Evolutionary conservation across 2,888 invertebrate genomes (phyloP).

Genomic region (Norana najaformis): DNA sequence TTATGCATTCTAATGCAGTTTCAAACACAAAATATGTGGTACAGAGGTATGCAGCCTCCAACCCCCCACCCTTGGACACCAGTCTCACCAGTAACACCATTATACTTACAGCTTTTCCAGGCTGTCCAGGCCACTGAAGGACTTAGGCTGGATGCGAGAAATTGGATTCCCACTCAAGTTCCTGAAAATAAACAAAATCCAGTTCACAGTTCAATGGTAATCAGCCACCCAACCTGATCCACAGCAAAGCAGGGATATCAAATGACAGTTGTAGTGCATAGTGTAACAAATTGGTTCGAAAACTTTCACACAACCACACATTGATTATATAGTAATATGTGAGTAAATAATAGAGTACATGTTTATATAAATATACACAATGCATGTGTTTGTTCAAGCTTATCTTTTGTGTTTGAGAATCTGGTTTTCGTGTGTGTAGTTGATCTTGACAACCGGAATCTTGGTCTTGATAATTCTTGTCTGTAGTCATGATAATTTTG

Average conservation of each 20-base stretch:
- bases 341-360: neutral
- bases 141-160: neutral
- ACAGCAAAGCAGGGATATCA: neutral
- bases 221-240: neutral
- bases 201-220: neutral
- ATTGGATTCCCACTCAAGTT: constrained; percentile 33
- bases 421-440: neutral
- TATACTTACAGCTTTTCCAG: constrained; percentile 19
- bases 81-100: neutral
- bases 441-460: neutral
- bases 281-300: neutral
- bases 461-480: neutral
- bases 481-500: neutral
- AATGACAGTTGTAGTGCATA: neutral
- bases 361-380: neutral
- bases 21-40: neutral
- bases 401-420: neutral
- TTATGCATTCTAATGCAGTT: neutral
- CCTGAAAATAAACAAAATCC: constrained; percentile 18
- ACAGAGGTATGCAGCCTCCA: neutral
- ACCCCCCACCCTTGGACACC: neutral
- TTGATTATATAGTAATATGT: neutral
- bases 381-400: neutral
- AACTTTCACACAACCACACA: neutral
- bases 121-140: constrained; percentile 27